Evolutionary conservation across 2,797 vertebrate species (phyloP).

Genomic region (Vultur gryphus): DNA sequence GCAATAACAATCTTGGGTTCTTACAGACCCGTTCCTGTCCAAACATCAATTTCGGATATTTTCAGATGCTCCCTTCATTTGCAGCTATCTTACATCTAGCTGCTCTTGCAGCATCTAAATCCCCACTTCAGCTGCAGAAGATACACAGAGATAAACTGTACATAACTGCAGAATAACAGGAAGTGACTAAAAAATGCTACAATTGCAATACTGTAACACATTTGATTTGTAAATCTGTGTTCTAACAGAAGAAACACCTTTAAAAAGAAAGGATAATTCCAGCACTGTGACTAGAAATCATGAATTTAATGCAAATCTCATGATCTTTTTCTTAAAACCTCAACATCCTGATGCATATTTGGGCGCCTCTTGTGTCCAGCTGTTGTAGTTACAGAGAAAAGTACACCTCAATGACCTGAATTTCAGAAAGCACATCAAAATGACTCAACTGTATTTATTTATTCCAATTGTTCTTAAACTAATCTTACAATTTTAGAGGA

Average conservation of each 20-base stretch:
- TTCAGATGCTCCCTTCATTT: neutral
- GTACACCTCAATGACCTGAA: neutral
- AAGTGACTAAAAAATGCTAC: neutral
- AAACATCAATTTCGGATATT: neutral
- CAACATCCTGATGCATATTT: neutral
- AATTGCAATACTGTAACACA: neutral
- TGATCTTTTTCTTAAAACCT: neutral
- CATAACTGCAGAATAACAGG: slow-evolving; percentile 10
- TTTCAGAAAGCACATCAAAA: neutral
- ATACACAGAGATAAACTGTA: neutral
- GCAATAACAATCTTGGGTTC: neutral
- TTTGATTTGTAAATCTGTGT: neutral
- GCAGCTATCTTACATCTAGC: neutral
- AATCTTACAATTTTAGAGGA: neutral
- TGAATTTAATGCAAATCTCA: neutral
- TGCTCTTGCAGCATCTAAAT: neutral
- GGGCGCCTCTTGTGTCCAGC: neutral
- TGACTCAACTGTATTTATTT: neutral
- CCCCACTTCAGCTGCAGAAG: neutral
- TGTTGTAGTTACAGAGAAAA: neutral
- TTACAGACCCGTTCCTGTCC: neutral
- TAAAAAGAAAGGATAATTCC: neutral
- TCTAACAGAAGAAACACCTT: neutral
- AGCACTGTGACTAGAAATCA: neutral
- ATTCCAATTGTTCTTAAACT: neutral